Conservation (phyloP, 2,888 invertebrate genomes). For the Brachyptera putata region DNA sequence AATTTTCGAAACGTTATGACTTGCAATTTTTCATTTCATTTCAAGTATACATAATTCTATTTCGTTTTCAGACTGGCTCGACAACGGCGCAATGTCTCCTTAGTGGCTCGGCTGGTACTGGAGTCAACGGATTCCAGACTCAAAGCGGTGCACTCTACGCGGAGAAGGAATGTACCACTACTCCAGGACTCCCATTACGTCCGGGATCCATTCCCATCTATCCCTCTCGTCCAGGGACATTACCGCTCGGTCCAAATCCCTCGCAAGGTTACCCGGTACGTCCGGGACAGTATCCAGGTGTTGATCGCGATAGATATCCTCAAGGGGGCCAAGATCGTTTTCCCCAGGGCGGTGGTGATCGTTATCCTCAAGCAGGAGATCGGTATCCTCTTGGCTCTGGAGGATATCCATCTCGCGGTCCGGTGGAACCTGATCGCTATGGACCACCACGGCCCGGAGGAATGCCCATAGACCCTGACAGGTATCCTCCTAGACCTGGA, state of each 20-base stretch:
- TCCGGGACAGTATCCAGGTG: not conserved
- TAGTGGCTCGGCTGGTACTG: constrained; percentile 42
- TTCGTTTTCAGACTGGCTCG: constrained; percentile 32
- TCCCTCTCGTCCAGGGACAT: constrained; percentile 9
- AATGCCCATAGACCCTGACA: constrained; percentile 4
- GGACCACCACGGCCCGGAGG: constrained; percentile 24
- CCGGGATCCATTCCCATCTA: constrained; percentile 27
- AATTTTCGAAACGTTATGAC: too few relatives aligned
- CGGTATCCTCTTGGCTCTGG: not conserved
- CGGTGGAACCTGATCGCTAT: constrained; percentile 6
- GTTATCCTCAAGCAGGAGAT: not conserved
- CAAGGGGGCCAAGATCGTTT: not conserved
- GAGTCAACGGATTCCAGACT: constrained; percentile 41
- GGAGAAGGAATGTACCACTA: constrained; percentile 39
- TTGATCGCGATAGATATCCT: not conserved
- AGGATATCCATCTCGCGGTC: constrained; percentile 13
- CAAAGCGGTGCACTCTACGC: constrained; percentile 42
- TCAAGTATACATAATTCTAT: too few relatives aligned
- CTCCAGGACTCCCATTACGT: constrained; percentile 19
- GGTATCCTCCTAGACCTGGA: constrained; percentile 10
- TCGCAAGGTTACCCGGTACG: not conserved
- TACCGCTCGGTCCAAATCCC: constrained; percentile 2
- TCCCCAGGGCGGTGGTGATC: not conserved
- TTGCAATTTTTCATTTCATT: too few relatives aligned
- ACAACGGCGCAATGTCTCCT: constrained; percentile 42